phyloP scores from a whole-genome alignment of 2,797 vertebrate genomes.

The Phalloptychus januarius region DNA sequence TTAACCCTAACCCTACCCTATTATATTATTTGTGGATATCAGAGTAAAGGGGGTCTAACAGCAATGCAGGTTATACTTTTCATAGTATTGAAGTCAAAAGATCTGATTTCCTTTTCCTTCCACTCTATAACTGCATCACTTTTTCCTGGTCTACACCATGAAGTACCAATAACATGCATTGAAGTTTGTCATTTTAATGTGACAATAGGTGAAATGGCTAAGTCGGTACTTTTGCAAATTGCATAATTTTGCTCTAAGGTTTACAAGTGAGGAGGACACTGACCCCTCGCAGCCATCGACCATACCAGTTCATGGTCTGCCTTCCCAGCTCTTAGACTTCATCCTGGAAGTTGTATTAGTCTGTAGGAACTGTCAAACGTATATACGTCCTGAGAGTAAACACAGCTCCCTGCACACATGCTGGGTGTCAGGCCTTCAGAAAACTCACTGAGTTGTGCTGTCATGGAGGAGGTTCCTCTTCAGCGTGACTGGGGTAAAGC shows the following conservation, averaged over 20 bases:
- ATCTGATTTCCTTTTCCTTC: not conserved
- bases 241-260: not conserved
- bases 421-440: not conserved
- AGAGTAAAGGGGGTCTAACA: not conserved
- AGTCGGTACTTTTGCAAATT: not conserved
- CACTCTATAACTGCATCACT: not conserved
- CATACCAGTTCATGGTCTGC: not conserved
- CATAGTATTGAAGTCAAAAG: not conserved
- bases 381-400: not conserved
- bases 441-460: not conserved
- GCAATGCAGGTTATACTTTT: not conserved
- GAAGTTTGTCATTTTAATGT: not conserved
- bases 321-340: not conserved
- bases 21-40: not conserved
- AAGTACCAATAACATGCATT: not conserved
- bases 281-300: not conserved
- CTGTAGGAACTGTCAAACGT: not conserved
- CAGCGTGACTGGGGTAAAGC: not conserved
- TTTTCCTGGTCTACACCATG: not conserved
- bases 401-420: not conserved
- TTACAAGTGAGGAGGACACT: not conserved
- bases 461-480: slow-evolving; percentile 3
- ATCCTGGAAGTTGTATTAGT: not conserved
- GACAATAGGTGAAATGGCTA: too few relatives aligned
- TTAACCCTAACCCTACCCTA: too few relatives aligned